Evolutionary conservation across 2,888 invertebrate genomes (phyloP), one percentile per base, ranked within the genome.

Genomic region (Clunio marinus): DNA sequence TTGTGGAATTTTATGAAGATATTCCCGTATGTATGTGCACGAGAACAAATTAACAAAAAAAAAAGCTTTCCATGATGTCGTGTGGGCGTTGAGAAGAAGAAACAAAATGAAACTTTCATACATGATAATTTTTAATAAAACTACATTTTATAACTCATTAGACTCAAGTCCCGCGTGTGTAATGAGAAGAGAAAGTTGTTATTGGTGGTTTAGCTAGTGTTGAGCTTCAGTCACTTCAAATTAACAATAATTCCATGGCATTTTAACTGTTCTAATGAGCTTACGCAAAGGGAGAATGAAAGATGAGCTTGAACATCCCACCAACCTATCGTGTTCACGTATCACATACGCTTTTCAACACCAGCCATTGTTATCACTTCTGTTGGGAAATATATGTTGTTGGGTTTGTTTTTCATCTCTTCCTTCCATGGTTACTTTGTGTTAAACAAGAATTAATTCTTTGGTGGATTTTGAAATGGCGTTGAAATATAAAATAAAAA

Each of bases 121-220:
- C 22, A 51, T 17, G 20, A 51, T 51, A 51, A 51, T 51, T 51
- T 51, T 51, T 51, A 51, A 51, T 51, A 51, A 51, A 51, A 51
- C 51, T 51, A 51, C 22, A 10, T 51, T 17, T 51, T 51, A 51
- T 51, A 20, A 51, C 20, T 51, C 20, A 51, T 51, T 51, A 51
- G 51, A 20, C 7, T 1, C 5, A 4, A 51, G 2, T 51, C 51
- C 20, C 20, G 22, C 20, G 51, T n/a, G 51, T 51, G 51, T 22
- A 20, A 51, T 22, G 51, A 4, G 3, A 17, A 51, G 22, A 8
- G 3, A 13, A 45, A n/a, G n/a, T n/a, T n/a, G n/a, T n/a, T n/a
- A n/a, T n/a, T n/a, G n/a, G n/a, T n/a, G n/a, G n/a, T n/a, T n/a
- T n/a, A n/a, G 7, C 10, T 10, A 10, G 32, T 8, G 32, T 10